phyloP scores from a whole-genome alignment of 1,140 invertebrate genomes.

The Dufourea novaeangliae region DNA sequence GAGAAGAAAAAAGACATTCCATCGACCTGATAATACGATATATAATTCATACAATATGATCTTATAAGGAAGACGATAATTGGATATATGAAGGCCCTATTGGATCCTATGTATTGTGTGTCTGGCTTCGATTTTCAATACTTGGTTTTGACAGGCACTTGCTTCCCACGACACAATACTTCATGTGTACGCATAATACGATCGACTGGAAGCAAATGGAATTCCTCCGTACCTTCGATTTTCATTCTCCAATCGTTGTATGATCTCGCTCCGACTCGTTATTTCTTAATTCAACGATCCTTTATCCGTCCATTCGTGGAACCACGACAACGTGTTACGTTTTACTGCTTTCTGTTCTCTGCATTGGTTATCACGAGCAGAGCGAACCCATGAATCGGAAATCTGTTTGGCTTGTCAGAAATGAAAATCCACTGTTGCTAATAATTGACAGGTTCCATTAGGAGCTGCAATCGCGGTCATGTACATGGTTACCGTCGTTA shows the following conservation, averaged over 20 bases:
- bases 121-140: constrained; percentile 74
- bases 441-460: constrained; percentile 42
- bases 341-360: background rate
- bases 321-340: background rate
- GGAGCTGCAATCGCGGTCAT: background rate
- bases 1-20: constrained; percentile 1
- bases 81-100: constrained; percentile 65
- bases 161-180: constrained; percentile 51
- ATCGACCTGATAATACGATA: constrained; percentile 47
- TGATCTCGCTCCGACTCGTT: background rate
- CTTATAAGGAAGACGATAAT: constrained; percentile 69
- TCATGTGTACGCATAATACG: constrained; percentile 32
- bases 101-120: constrained; percentile 58
- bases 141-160: constrained; percentile 69
- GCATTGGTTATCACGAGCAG: background rate
- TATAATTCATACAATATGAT: constrained; percentile 68
- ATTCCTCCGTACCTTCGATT: constrained; percentile 1
- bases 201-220: constrained; percentile 41
- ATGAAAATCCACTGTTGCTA: constrained; percentile 3
- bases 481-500: constrained; percentile 32
- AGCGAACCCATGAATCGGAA: background rate
- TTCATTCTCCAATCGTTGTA: background rate
- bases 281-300: background rate
- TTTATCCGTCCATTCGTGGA: background rate
- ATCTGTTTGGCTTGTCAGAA: constrained; percentile 27